Conservation (phyloP, 2,888 invertebrate species). For the Heliconius sara region DNA sequence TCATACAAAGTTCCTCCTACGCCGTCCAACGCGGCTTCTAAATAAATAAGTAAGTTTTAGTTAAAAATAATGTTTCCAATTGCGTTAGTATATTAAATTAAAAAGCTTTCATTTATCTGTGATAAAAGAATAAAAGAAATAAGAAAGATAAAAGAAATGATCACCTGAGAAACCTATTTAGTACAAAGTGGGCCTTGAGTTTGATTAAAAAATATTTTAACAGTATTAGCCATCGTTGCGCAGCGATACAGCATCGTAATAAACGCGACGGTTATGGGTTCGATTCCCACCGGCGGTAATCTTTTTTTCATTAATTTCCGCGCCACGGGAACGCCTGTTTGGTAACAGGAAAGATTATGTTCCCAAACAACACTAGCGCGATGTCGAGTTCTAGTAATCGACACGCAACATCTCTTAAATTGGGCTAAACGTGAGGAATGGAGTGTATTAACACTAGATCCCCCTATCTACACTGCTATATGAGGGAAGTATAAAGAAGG, state of each 20-base stretch:
- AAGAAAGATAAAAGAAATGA: neutral
- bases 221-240: neutral
- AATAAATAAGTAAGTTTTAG: slow-evolving; percentile 68
- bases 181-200: neutral
- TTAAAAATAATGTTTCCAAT: neutral
- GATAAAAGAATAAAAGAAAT: no score
- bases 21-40: slow-evolving; percentile 73
- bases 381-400: no score
- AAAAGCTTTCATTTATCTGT: neutral
- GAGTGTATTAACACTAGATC: neutral
- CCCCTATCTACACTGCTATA: neutral
- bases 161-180: neutral
- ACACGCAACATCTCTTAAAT: no score
- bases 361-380: no score
- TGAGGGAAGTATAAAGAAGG: no score
- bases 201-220: neutral
- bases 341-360: no score
- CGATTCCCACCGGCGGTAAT: neutral
- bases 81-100: neutral
- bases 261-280: neutral
- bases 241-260: no score
- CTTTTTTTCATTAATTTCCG: neutral
- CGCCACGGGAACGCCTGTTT: no score
- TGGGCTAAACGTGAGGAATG: no score
- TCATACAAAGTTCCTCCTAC: slow-evolving; percentile 73